phyloP scores from a whole-genome alignment of 2,797 vertebrate genomes.

The Buphagus erythrorhynchus region DNA sequence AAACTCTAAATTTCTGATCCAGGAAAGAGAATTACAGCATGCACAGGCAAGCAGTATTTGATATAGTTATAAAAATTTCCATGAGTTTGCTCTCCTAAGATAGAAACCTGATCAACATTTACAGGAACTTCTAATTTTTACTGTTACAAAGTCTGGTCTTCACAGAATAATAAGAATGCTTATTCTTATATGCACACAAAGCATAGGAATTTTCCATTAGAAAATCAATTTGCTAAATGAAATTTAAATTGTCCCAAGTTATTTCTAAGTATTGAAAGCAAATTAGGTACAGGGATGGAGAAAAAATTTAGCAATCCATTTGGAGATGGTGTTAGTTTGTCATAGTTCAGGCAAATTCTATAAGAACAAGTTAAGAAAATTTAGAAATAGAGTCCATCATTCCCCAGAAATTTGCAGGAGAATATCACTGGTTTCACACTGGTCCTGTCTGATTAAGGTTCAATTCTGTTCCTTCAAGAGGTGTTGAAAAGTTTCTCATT shows the following conservation, averaged over 20 bases:
- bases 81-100: not conserved
- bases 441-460: not conserved
- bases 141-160: not conserved
- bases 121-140: not conserved
- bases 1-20: not conserved
- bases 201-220: not conserved
- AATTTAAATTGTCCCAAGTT: not conserved
- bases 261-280: not conserved
- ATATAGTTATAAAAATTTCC: not conserved
- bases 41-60: not conserved
- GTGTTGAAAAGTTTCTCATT: not conserved
- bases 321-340: not conserved
- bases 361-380: not conserved
- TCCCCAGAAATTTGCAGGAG: not conserved
- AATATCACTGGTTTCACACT: not conserved
- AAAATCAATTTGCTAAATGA: not conserved
- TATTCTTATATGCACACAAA: not conserved
- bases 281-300: not conserved
- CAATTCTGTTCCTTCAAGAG: not conserved
- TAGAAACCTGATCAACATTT: constrained; percentile 1
- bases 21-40: not conserved
- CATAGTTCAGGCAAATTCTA: not conserved
- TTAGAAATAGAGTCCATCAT: not conserved
- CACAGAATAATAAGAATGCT: not conserved
- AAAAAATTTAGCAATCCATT: not conserved